Evolutionary conservation across 2,888 invertebrate species (phyloP).

Genomic region (Xanthia icteritia): DNA sequence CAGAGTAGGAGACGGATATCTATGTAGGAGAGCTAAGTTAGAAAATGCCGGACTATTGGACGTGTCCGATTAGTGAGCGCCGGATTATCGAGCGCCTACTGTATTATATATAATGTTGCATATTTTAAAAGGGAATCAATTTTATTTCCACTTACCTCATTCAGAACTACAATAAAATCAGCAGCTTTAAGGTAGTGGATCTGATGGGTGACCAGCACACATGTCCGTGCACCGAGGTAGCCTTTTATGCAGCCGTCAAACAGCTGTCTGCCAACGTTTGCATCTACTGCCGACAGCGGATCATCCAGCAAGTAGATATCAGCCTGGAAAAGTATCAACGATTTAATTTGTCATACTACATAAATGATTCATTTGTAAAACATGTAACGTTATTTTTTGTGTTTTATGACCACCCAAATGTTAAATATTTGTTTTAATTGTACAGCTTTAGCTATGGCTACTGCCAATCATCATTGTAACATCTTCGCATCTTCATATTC

Average conservation of each 20-base stretch:
- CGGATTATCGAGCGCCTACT: too few species aligned
- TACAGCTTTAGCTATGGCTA: background rate
- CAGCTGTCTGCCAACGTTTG: constrained; percentile 93
- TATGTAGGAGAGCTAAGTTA: too few species aligned
- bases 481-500: background rate
- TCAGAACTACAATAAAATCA: constrained; percentile 90
- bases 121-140: background rate
- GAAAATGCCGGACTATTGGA: too few species aligned
- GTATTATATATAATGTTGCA: too few species aligned
- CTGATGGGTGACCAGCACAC: constrained; percentile 96
- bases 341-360: background rate
- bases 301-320: constrained; percentile 95
- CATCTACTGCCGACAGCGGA: constrained; percentile 95
- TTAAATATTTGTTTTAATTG: background rate
- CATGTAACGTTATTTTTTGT: background rate
- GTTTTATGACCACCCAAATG: background rate
- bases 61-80: too few species aligned
- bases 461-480: background rate
- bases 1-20: too few species aligned
- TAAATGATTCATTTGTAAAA: background rate
- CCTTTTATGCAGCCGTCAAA: constrained; percentile 94
- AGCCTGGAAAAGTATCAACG: constrained; percentile 82
- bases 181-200: constrained; percentile 91
- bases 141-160: constrained; percentile 75
- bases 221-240: constrained; percentile 92